Base-by-base conservation (phyloP, 2,888 invertebrate genomes). In the Metellina segmentata region DNA sequence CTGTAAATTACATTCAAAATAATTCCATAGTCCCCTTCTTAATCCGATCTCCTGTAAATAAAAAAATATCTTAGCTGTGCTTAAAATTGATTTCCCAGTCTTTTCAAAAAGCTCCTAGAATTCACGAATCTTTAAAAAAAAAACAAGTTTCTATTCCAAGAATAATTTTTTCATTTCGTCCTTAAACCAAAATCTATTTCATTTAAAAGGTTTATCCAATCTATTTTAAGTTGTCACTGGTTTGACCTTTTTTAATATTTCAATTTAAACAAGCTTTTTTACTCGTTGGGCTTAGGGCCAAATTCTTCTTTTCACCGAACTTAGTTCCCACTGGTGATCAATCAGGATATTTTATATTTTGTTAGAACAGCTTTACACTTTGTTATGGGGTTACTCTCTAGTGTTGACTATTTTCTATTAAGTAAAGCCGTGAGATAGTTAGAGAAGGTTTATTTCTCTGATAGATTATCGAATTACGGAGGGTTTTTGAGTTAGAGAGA, bases 151-250 rank as follows among this genome's bases (percentile, higher is more conserved):
- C 61, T 9, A 61, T 61, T 11, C 6, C 13, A 61, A 61, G 16
- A 61, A 11, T 61, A 61, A 16, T 61, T 61, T 61, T 61, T 61
- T 61, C 9, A 16, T 7, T 11, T 16, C 16, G 61, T 11, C 61
- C 61, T 61, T 0, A 61, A 61, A 61, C 61, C 61, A 61, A 61
- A 77, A 70, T 82, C 79, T 79, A 34, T 79, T 77, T 82, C 78
- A 87, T 82, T 91, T 87, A 69, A 77, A 83, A 83, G 82, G 71
- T 87, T 87, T 79, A 87, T 79, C 87, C 91, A 83, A 87, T 91
- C 87, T 87, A 91, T 91, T 91, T 87, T 77, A 87, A 72, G 87
- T 87, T 91, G 87, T 83, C 78, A 20, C 69, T n/a, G 19, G 16
- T 51, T 52, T 74, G 13, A 19, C 75, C 71, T 53, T 48, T 89